Evolutionary conservation across 2,113 vertebrate genomes (phyloP), one percentile per base, ranked within the genome.

Genomic region (Rissa tridactyla): DNA sequence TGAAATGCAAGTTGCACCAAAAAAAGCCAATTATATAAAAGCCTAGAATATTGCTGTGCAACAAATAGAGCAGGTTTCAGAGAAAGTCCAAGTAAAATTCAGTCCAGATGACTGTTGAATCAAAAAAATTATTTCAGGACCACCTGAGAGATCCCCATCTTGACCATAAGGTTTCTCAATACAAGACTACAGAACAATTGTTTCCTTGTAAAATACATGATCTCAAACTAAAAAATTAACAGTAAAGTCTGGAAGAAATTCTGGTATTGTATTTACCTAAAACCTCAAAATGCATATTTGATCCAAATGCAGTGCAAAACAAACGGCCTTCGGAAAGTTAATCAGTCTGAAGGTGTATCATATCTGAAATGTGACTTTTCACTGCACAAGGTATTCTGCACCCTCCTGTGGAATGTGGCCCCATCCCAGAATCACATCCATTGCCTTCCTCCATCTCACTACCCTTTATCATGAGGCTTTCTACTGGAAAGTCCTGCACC

Each of bases 321-420:
- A 44, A 60, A 20, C 15, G 14, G 15, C 44, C 47, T 73, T 61
- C 82, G 49, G 65, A 64, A 57, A 58, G 18, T 29, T 25, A 29
- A 79, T 7, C 30, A 6, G 2, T 34, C 15, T 46, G 40, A 46
- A 72, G 60, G 38, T 10, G 11, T 6, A 46, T 13, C 21, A 51
- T 14, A 36, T 5, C 60, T 62, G 23, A n/a, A 77, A 21, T 16
- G 21, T 22, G 22, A 13, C 11, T 52, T 51, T 27, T 71, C 42
- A 61, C 42, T 34, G 30, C n/a, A 30, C 16, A 27, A 44, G 23
- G 19, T 27, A 44, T 49, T 61, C 18, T 27, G 11, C 13, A 40
- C 8, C 29, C n/a, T 79, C 13, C 46, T 0, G 9, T 40, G 13
- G 46, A 44, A 68, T 1, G 19, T 2, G 1, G 42, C 38, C 26